phyloP scores from a whole-genome alignment of 2,888 invertebrate genomes.

The Laspeyria flexula region DNA sequence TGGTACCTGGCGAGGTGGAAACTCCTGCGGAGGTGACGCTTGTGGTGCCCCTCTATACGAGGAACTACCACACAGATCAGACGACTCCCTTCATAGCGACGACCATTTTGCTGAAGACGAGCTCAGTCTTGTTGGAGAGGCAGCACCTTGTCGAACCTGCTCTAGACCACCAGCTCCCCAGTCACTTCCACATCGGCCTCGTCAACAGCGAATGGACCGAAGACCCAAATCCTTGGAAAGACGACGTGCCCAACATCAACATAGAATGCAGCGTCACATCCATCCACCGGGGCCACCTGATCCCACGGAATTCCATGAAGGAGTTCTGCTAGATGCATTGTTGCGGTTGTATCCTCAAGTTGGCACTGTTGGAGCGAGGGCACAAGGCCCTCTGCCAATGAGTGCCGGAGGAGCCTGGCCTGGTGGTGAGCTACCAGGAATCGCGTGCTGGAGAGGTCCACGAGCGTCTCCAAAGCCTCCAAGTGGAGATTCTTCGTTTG shows the following conservation, averaged over 20 bases:
- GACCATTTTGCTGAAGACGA: constrained; percentile 95
- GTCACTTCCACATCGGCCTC: constrained; percentile 85
- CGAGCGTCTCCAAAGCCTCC: constrained; percentile 87
- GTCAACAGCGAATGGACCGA: constrained; percentile 86
- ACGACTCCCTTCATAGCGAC: constrained; percentile 89
- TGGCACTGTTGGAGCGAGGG: constrained; percentile 87
- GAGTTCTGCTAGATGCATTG: constrained; percentile 91
- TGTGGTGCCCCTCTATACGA: constrained; percentile 92
- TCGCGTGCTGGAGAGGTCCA: constrained; percentile 86
- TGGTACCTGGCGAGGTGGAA: constrained; percentile 86
- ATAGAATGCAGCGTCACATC: constrained; percentile 79
- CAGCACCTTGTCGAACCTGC: constrained; percentile 78
- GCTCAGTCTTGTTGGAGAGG: constrained; percentile 85
- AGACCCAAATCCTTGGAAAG: constrained; percentile 84
- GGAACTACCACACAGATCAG: constrained; percentile 89
- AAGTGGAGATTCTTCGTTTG: constrained; percentile 91
- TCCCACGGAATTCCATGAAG: constrained; percentile 92
- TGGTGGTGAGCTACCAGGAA: constrained; percentile 87
- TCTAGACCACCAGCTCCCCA: constrained; percentile 82
- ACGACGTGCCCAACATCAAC: constrained; percentile 77
- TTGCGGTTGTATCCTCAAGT: constrained; percentile 90
- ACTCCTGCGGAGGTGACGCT: constrained; percentile 71
- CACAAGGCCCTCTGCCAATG: constrained; percentile 73
- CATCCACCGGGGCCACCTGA: constrained; percentile 91
- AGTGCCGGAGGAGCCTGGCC: constrained; percentile 90